Conservation (phyloP, 2,888 invertebrate genomes). For the Bellardia bayeri region DNA sequence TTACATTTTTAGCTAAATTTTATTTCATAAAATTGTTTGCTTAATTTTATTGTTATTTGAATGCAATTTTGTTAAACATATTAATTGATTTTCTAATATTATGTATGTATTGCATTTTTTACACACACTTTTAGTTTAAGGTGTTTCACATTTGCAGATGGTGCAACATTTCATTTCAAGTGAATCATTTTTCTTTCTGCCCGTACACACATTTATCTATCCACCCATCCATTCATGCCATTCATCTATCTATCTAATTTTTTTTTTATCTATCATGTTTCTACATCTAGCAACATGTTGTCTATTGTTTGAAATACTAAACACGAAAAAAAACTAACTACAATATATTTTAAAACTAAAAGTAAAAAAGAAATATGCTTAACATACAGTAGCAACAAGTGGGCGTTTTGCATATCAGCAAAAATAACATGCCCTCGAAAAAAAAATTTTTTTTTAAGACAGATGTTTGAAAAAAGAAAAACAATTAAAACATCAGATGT, state of each 20-base stretch:
- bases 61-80: neutral
- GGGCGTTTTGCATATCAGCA: conserved; percentile 67
- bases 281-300: conserved; percentile 43
- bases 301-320: conserved; percentile 26
- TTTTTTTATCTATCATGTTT: conserved; percentile 12
- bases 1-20: no score
- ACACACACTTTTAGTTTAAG: conserved; percentile 5
- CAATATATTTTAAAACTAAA: neutral
- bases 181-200: conserved; percentile 36
- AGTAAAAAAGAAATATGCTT: conserved; percentile 21
- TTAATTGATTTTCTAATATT: conserved; percentile 29
- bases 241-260: conserved; percentile 7
- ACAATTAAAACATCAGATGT: conserved; percentile 19
- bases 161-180: conserved; percentile 20
- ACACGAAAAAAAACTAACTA: conserved; percentile 9
- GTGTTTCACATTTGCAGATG: conserved; percentile 45
- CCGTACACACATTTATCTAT: conserved; percentile 8
- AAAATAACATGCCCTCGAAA: conserved; percentile 69
- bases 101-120: neutral
- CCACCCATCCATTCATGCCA: conserved; percentile 21
- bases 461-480: conserved; percentile 24
- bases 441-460: conserved; percentile 13
- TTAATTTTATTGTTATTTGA: no score
- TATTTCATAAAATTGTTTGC: no score
- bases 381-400: conserved; percentile 68